phyloP scores from a whole-genome alignment of 2,113 vertebrate genomes.

The Indicator maculatus region DNA sequence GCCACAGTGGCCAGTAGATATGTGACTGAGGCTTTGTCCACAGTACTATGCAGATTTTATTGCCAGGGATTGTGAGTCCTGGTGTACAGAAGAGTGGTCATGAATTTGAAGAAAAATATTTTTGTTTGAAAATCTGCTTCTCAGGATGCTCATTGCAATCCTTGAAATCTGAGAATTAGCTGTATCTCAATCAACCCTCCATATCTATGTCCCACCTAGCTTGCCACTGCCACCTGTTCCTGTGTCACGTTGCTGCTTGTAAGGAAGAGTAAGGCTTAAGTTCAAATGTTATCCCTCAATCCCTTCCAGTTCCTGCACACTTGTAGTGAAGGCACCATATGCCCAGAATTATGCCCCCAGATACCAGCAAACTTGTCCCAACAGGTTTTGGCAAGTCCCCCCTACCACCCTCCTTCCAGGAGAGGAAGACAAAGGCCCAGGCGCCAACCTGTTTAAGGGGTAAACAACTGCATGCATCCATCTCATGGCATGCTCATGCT shows the following conservation, averaged over 20 bases:
- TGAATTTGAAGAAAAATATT: not conserved
- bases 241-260: not conserved
- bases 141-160: not conserved
- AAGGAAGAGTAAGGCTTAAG: not conserved
- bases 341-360: no score
- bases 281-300: accelerated
- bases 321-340: no score
- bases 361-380: no score
- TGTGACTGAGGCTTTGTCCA: not conserved
- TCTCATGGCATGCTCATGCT: no score
- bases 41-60: not conserved
- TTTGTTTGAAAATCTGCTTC: not conserved
- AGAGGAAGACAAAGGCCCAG: no score
- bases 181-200: not conserved
- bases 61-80: not conserved
- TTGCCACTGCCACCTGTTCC: not conserved
- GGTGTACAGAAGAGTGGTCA: not conserved
- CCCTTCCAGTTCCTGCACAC: not conserved
- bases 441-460: no score
- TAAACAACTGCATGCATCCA: no score
- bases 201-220: not conserved
- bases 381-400: no score
- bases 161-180: not conserved
- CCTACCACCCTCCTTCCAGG: no score
- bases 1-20: not conserved